phyloP scores from a whole-genome alignment of 2,113 vertebrate species.

The Diadophis punctatus region DNA sequence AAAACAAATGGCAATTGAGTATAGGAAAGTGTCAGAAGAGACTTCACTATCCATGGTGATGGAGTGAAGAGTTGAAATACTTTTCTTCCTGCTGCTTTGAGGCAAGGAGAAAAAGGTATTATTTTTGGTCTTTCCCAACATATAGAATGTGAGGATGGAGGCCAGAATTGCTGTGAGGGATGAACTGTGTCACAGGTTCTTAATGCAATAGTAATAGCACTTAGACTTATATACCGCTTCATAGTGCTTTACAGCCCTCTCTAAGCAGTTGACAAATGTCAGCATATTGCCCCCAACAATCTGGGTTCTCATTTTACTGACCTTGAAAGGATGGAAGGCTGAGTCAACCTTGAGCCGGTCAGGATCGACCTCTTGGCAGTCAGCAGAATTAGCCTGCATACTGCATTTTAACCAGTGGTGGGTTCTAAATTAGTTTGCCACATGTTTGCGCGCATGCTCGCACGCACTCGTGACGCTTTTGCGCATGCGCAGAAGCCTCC shows the following conservation, averaged over 20 bases:
- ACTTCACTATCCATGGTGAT: neutral
- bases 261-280: neutral
- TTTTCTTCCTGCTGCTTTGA: neutral
- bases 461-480: too few species aligned
- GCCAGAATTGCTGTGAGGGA: neutral
- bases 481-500: too few species aligned
- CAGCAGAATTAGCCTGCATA: neutral
- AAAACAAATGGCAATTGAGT: neutral
- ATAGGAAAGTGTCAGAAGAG: neutral
- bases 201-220: neutral
- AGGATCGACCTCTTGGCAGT: neutral
- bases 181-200: neutral
- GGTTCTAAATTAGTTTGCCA: too few species aligned
- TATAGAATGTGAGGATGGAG: neutral
- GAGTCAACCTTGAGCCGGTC: neutral
- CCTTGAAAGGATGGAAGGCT: neutral
- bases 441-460: too few species aligned
- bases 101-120: neutral
- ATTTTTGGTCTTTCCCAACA: neutral
- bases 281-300: neutral
- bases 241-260: neutral
- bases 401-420: too few species aligned
- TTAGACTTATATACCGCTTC: neutral
- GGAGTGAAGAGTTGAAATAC: neutral
- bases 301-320: neutral